Evolutionary conservation across 92 coral and sea anemone species (phyloP).

Genomic region (Phenganax marumi): DNA sequence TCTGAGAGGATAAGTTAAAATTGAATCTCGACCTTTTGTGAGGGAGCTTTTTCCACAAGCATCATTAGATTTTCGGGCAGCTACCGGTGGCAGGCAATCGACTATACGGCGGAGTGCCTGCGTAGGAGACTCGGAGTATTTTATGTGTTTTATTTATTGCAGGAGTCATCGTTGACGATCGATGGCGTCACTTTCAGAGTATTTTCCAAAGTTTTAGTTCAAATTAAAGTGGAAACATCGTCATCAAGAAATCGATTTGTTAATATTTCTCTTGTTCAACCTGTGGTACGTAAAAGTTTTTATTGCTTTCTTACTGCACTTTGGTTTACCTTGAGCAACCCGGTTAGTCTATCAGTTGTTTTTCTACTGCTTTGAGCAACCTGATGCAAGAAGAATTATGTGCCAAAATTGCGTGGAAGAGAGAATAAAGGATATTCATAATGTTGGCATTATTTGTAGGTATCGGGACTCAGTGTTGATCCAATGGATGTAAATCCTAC

Average conservation of each 20-base stretch:
- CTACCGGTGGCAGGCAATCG: too few relatives aligned
- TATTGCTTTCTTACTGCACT: background rate
- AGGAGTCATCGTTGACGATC: constrained; percentile 80
- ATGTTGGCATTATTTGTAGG: constrained; percentile 6
- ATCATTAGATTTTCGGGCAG: too few relatives aligned
- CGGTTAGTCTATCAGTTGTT: too few relatives aligned
- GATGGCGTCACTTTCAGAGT: constrained; percentile 73
- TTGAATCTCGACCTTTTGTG: too few relatives aligned
- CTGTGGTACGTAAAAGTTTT: constrained; percentile 59
- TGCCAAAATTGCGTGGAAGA: background rate
- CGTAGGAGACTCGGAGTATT: background rate
- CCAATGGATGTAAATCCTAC: background rate
- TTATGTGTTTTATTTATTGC: background rate
- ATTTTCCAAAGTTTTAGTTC: constrained; percentile 76
- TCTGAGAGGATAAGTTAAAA: too few relatives aligned
- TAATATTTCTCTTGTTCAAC: constrained; percentile 65
- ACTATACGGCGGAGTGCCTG: too few relatives aligned
- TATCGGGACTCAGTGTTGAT: constrained; percentile 37
- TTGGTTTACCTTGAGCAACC: background rate
- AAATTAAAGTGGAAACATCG: constrained; percentile 77
- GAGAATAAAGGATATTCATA: background rate
- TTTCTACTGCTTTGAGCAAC: too few relatives aligned
- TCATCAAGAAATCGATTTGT: constrained; percentile 80
- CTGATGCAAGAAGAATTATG: too few relatives aligned
- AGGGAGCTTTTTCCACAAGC: too few relatives aligned